Evolutionary conservation across 1,140 invertebrate genomes (phyloP).

Genomic region (Rhopalosiphum maidis): DNA sequence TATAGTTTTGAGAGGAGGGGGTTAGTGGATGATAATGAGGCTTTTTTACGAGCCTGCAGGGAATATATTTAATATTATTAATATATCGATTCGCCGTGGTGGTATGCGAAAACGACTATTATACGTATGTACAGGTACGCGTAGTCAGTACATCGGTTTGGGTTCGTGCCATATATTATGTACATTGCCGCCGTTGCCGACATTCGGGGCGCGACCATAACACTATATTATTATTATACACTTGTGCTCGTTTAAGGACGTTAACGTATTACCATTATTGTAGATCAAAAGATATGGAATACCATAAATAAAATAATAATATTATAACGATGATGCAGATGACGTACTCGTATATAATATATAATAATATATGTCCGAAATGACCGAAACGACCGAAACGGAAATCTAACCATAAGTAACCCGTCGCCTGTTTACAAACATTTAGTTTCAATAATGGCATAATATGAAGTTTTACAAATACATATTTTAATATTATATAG

Average conservation of each 20-base stretch:
- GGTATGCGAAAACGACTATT: background rate
- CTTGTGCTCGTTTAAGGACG: constrained; percentile 4
- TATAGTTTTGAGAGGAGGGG: too few species aligned
- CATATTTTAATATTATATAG: too few species aligned
- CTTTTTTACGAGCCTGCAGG: background rate
- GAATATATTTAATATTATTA: background rate
- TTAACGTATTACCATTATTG: constrained; percentile 8
- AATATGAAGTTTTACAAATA: too few species aligned
- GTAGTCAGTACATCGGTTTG: background rate
- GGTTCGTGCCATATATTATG: background rate
- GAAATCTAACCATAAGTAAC: too few species aligned
- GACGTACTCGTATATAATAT: background rate
- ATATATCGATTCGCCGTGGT: background rate
- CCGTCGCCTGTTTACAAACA: too few species aligned
- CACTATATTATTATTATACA: background rate
- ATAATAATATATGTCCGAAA: too few species aligned
- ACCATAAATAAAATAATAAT: background rate
- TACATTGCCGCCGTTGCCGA: background rate
- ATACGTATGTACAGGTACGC: background rate
- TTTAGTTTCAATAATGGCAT: too few species aligned
- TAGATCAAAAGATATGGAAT: constrained; percentile 11
- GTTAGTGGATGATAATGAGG: background rate
- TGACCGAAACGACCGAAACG: too few species aligned
- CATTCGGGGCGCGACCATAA: background rate
- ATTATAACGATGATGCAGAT: background rate